Percentiles rank a stretch among this genome's conserved stretches.
phyloP scores from a whole-genome alignment of 2,797 vertebrate genomes.

The Nasua narica region DNA sequence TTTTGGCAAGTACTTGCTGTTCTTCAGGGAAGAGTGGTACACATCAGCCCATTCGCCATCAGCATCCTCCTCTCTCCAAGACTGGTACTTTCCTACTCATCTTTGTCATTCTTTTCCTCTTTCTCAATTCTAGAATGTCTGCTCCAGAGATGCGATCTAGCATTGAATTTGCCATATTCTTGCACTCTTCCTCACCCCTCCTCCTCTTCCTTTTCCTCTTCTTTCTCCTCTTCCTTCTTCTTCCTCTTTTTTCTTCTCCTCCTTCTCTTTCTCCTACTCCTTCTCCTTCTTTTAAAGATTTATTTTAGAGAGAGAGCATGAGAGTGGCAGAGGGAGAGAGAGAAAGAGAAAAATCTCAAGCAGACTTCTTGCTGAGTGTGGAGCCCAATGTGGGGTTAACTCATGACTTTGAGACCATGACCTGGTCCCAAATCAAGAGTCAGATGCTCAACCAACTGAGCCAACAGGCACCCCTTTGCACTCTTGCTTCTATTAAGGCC shows the following conservation, averaged over 20 bases:
- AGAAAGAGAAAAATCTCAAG: not conserved
- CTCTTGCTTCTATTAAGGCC: constrained; percentile 86
- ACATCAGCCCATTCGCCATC: constrained; percentile 91
- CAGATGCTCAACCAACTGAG: not conserved
- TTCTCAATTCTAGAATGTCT: constrained; percentile 88
- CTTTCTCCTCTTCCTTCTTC: constrained; percentile 67
- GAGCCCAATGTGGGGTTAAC: not conserved
- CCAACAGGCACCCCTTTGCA: constrained; percentile 73
- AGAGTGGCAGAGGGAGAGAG: not conserved
- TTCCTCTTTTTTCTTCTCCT: too few species aligned
- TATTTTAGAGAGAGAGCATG: not conserved
- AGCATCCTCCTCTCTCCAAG: constrained; percentile 84
- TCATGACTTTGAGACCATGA: not conserved
- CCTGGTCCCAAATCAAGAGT: not conserved
- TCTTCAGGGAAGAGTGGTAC: constrained; percentile 91
- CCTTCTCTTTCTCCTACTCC: constrained; percentile 77
- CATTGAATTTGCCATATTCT: constrained; percentile 89
- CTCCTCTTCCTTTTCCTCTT: not conserved
- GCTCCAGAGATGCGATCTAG: constrained; percentile 92
- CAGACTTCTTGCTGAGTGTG: not conserved
- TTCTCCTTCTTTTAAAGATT: not conserved
- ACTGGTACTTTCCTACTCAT: constrained; percentile 89
- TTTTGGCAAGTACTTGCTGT: constrained; percentile 87
- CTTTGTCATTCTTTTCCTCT: constrained; percentile 76
- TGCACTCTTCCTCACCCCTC: constrained; percentile 81